Evolutionary conservation across 2,888 invertebrate species (phyloP), one percentile per base, ranked within the genome.

Genomic region (Keiferia lycopersicella): DNA sequence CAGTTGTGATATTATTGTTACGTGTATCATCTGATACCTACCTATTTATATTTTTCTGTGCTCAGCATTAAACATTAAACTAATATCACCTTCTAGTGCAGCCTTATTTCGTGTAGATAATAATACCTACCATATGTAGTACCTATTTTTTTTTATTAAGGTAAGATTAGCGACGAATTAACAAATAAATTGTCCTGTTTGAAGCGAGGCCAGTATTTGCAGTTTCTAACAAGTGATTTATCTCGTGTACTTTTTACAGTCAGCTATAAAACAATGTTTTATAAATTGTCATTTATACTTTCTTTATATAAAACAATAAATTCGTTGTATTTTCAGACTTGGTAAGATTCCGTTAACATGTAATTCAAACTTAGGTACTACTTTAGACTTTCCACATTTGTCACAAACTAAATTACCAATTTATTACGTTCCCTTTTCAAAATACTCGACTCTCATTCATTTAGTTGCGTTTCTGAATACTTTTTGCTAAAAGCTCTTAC

Each of bases 401-500:
- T 11, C 1, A 45, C 45, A 11, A 34, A 53, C n/a, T 34, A 11
- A 34, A 53, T 30, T 34, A 30, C 34, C 56, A 34, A 56, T 56
- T 34, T 34, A 56, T 56, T 56, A 16, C 6, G 30, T 30, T 11
- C 51, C 20, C 2, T 22, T 51, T 22, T 12, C 14, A 26, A 34
- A 30, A 10, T 56, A 30, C 26, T 30, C 3, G n/a, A n/a, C 30
- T 12, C 51, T 12, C 76, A 77, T 79, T 80, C 71, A 80, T 80
- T 79, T 76, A 67, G 68, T 71, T 69, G 71, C 74, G 76, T 77
- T 76, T 71, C 69, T 79, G 78, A 82, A 82, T 83, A 83, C 80
- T 75, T 77, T 82, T 77, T 68, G 79, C 81, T 78, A 87, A 86
- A 88, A 88, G 87, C 87, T 81, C 86, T 64, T 88, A 87, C 84